Percentiles rank a stretch among this genome's conserved stretches.
phyloP scores from a whole-genome alignment of 2,797 vertebrate species.

The Bothrops alternatus region DNA sequence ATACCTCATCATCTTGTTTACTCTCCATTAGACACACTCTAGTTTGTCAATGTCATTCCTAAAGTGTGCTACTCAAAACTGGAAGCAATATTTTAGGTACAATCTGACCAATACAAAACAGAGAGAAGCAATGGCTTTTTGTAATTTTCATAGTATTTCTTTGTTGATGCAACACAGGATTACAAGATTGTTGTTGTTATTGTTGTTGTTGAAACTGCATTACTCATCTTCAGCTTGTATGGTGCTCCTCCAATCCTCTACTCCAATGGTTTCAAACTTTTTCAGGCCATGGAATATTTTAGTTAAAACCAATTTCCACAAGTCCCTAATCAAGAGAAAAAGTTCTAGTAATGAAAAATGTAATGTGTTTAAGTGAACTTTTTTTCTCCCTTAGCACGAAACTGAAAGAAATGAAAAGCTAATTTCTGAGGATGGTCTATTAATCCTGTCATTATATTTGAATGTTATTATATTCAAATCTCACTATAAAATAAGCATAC shows the following conservation, averaged over 20 bases:
- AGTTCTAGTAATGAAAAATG: not conserved
- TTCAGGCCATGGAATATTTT: not conserved
- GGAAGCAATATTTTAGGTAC: not conserved
- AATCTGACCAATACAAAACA: not conserved
- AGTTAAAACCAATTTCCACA: not conserved
- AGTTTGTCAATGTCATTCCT: not conserved
- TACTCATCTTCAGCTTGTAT: not conserved
- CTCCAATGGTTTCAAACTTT: not conserved
- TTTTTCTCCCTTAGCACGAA: not conserved
- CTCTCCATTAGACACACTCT: not conserved
- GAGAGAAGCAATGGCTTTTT: not conserved
- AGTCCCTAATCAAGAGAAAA: not conserved
- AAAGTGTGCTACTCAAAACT: not conserved
- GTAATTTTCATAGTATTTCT: not conserved
- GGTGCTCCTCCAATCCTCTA: not conserved
- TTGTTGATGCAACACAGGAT: not conserved
- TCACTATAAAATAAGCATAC: too few relatives aligned
- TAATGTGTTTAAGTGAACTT: not conserved
- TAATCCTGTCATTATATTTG: too few relatives aligned
- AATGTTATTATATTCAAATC: too few relatives aligned
- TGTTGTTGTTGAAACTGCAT: not conserved
- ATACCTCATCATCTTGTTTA: not conserved
- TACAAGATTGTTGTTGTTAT: not conserved
- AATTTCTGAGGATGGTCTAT: too few relatives aligned
- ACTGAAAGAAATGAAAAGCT: too few relatives aligned